Base-by-base conservation (phyloP, 2,113 vertebrate genomes). In the Phalacrocorax brasilianus region DNA sequence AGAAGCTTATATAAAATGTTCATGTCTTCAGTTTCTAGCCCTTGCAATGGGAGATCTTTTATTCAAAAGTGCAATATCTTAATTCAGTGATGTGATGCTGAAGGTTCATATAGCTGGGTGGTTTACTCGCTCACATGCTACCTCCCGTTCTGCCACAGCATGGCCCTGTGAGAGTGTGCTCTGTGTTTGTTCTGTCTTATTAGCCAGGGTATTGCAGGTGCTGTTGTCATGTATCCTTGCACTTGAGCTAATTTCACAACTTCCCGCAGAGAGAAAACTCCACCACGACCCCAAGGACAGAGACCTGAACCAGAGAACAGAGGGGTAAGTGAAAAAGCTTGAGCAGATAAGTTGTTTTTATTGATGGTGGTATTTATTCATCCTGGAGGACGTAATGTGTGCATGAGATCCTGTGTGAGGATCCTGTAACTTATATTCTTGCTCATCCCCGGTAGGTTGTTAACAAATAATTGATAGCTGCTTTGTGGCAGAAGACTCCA, bases 221-320 rank as follows among this genome's bases (percentile, higher is more conserved):
- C 23, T 75, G 1, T 42, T 94, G 78, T 22, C 50, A 24, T 9
- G 14, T 76, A 27, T 88, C 59, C 26, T 84, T 84, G 59, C 47
- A 86, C 65, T 86, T 88, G 89, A 85, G 63, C 65, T 91, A 74
- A 92, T 68, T 92, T 89, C 88, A 87, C 50, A 81, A 82, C 84
- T 94, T 93, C 44, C 86, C 97, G 93, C 94, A 99, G 99, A 98
- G 99, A 99, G 97, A 99, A 99, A 97, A 99, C 99, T 11, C 99
- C 99, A 6, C 99, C 99, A 45, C 98, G 99, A 97, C 99, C 99
- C 88, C 99, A 99, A 94, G 99, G 99, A 35, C 99, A 99, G 95
- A 99, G 99, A 79, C 99, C 99, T 30, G 99, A 99, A 89, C 99
- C 99, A 5, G 99, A 99, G 96, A 99, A 99, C 89, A 99, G 99